Conservation (phyloP, 2,113 vertebrate species). For the Cavia aperea region DNA sequence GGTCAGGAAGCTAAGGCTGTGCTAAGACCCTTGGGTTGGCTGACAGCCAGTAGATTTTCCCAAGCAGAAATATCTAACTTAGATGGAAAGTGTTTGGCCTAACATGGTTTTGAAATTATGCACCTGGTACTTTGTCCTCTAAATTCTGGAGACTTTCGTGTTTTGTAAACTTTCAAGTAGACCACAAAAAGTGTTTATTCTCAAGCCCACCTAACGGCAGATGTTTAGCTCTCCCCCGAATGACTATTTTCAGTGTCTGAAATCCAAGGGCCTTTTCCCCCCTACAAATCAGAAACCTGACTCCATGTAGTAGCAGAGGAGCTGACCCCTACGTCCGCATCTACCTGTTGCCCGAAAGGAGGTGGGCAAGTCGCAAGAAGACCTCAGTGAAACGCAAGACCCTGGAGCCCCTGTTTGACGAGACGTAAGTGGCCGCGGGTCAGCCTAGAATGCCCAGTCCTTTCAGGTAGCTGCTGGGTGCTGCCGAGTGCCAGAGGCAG, state of each 20-base stretch:
- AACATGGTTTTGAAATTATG: not conserved
- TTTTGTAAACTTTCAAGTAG: not conserved
- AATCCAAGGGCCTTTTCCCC: not conserved
- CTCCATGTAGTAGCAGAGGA: constrained; percentile 82
- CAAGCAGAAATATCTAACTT: not conserved
- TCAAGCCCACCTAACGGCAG: not conserved
- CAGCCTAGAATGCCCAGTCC: not conserved
- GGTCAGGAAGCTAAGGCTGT: not conserved
- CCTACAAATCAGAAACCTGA: constrained; percentile 81
- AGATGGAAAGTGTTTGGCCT: not conserved
- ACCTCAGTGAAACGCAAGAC: constrained; percentile 88
- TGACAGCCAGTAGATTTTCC: not conserved
- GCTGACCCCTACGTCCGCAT: constrained; percentile 90
- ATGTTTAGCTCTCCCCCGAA: not conserved
- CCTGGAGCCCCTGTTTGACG: constrained; percentile 85
- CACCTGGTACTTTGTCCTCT: not conserved
- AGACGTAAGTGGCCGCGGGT: constrained; percentile 80
- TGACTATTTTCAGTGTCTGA: constrained; percentile 5
- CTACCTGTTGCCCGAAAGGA: constrained; percentile 91
- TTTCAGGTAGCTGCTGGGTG: not conserved
- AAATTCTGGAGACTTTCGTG: not conserved
- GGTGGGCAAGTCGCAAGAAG: constrained; percentile 87
- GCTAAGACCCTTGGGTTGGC: not conserved
- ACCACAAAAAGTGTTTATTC: not conserved
- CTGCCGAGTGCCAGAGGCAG: not conserved